These are phyloP conservation scores for Orbicella faveolata DNA, from an alignment of 64 coral and sea anemone genomes.

Conservation along the genomic window DNA sequence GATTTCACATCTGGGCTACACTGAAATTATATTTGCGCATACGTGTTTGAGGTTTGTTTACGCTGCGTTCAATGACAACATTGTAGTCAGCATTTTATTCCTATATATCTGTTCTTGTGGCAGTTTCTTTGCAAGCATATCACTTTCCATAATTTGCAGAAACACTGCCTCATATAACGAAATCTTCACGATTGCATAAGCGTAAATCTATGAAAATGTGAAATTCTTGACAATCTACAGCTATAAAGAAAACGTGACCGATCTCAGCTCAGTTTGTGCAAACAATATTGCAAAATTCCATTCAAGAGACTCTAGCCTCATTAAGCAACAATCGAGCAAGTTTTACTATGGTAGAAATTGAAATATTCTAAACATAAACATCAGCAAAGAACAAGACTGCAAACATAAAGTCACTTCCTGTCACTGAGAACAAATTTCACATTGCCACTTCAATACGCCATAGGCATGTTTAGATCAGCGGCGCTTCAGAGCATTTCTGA, in stretches of 20 bases:
- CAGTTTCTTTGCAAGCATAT: too few relatives aligned
- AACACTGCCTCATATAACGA: background rate
- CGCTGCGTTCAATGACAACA: background rate
- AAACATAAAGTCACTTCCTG: background rate
- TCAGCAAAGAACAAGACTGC: background rate
- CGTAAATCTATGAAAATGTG: background rate
- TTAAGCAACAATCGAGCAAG: background rate
- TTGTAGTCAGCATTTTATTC: too few relatives aligned
- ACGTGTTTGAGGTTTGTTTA: background rate
- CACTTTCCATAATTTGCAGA: background rate
- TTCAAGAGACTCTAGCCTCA: background rate
- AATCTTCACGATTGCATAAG: background rate
- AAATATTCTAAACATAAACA: background rate
- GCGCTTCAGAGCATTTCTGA: background rate
- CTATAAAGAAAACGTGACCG: background rate
- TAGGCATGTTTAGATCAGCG: background rate
- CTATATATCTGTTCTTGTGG: too few relatives aligned
- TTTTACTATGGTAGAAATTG: background rate
- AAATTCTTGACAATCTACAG: background rate
- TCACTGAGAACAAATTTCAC: background rate
- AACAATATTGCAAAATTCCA: slow-evolving; percentile 28
- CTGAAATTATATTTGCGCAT: background rate
- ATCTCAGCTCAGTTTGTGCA: background rate
- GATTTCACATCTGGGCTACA: background rate
- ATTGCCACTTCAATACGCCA: background rate